These are phyloP conservation scores for Tenthredo livida DNA, from an alignment of 2,888 invertebrate genomes.

Conservation along the genomic window DNA sequence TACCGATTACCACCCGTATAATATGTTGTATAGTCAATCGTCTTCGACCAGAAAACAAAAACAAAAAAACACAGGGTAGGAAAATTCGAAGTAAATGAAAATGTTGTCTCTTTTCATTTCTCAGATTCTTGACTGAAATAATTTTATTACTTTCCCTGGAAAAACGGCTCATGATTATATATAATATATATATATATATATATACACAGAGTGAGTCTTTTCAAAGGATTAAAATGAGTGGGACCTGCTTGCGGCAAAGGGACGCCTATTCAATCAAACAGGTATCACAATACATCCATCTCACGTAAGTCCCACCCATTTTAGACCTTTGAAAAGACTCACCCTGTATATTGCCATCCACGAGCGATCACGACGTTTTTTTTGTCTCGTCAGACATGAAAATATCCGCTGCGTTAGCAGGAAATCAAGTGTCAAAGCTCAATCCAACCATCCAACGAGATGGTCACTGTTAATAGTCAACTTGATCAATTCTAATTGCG, in stretches of 20 bases:
- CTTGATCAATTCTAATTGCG: slow-evolving; percentile 2
- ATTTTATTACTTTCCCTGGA: not conserved
- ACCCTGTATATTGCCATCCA: not conserved
- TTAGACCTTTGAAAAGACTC: no score
- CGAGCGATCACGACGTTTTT: not conserved
- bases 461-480: not conserved
- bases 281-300: no score
- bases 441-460: slow-evolving; percentile 3
- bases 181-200: no score
- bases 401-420: slow-evolving; percentile 44
- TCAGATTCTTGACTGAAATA: not conserved
- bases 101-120: not conserved
- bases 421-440: slow-evolving; percentile 48
- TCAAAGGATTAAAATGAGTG: no score
- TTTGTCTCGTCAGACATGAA: not conserved
- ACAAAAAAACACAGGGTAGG: not conserved
- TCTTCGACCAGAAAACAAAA: not conserved
- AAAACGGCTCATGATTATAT: no score
- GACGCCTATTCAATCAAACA: no score
- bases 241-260: no score
- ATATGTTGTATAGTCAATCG: no score
- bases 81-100: not conserved
- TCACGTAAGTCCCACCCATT: no score
- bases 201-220: no score
- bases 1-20: no score